Conservation (phyloP, 1,140 invertebrate genomes). For the Anadara kagoshimensis region DNA sequence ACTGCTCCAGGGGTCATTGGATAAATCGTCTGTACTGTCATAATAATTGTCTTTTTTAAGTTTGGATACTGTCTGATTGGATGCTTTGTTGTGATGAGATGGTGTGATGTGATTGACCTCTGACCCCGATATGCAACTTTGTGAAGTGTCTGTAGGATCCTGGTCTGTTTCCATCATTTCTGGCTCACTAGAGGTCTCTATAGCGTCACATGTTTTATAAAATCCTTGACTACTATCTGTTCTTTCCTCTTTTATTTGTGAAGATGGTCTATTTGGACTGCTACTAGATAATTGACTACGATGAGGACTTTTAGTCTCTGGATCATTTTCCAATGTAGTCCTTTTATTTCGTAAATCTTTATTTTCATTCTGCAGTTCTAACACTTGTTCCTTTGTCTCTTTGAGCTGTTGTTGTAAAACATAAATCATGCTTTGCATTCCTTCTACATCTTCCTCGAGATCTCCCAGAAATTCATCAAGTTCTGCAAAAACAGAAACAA, state of each 20-base stretch:
- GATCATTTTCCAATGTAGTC: constrained; percentile 1
- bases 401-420: constrained; percentile 92
- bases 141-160: neutral
- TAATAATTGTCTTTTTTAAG: constrained; percentile 17
- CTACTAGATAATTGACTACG: neutral
- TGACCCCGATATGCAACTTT: neutral
- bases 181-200: constrained; percentile 27
- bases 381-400: constrained; percentile 67
- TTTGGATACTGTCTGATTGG: constrained; percentile 22
- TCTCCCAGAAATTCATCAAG: constrained; percentile 96
- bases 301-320: constrained; percentile 13
- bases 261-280: constrained; percentile 1
- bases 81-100: constrained; percentile 17
- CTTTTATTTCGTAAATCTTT: constrained; percentile 14
- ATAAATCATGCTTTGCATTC: constrained; percentile 97
- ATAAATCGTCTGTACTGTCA: constrained; percentile 35
- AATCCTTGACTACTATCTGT: constrained; percentile 19
- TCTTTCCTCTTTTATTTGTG: constrained; percentile 17
- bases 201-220: constrained; percentile 12
- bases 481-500: constrained; percentile 79
- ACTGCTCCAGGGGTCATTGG: constrained; percentile 33
- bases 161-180: constrained; percentile 37
- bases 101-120: constrained; percentile 5
- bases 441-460: constrained; percentile 97
- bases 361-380: constrained; percentile 61